These are phyloP conservation scores for Oreochromis mossambicus DNA, from an alignment of 2,797 vertebrate genomes.

Conservation along the genomic window DNA sequence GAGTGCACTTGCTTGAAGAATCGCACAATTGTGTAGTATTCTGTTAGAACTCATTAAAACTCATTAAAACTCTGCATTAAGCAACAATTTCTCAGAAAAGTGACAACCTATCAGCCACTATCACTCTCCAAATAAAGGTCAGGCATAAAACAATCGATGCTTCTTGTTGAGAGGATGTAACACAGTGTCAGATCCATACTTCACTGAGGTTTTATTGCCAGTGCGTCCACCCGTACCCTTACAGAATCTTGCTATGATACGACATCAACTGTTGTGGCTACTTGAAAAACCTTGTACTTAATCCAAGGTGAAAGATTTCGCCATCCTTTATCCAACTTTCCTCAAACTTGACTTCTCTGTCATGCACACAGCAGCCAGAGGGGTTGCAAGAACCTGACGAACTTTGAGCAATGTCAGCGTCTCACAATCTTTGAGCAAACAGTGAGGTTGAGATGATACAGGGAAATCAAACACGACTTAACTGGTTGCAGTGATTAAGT, in stretches of 20 bases:
- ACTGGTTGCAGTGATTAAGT: neutral
- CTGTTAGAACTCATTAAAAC: neutral
- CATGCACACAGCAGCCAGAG: neutral
- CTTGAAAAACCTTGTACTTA: neutral
- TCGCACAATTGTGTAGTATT: neutral
- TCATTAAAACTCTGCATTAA: neutral
- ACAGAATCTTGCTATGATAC: neutral
- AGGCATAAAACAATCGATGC: neutral
- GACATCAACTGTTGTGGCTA: neutral
- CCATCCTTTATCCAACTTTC: neutral
- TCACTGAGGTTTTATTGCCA: slow-evolving; percentile 17
- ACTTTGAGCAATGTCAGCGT: neutral
- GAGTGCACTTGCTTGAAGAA: neutral
- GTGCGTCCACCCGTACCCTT: neutral
- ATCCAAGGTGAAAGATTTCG: neutral
- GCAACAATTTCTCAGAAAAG: neutral
- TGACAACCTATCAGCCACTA: neutral
- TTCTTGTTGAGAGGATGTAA: slow-evolving; percentile 6
- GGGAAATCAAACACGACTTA: neutral
- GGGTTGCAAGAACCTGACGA: neutral
- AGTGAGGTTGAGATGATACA: neutral
- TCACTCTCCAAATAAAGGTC: neutral
- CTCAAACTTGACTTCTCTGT: neutral
- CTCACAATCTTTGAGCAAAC: neutral
- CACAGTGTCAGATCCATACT: slow-evolving; percentile 29